Percentiles rank a stretch among this genome's conserved stretches.
These are phyloP conservation scores for Conchocele bisecta DNA, from an alignment of 2,888 invertebrate species.

Conservation along the genomic window DNA sequence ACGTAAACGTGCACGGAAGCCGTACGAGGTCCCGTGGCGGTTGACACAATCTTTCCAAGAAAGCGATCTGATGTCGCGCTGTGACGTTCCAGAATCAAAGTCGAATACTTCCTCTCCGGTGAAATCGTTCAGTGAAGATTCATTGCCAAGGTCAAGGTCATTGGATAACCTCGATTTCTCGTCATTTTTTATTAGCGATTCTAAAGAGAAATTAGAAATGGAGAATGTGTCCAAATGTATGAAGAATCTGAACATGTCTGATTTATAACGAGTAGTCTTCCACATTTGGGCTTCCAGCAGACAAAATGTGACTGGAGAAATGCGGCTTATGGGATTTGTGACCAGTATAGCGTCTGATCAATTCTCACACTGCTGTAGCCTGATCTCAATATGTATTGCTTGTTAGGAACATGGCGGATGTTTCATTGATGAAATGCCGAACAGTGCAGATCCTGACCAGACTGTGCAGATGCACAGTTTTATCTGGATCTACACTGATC, in stretches of 20 bases:
- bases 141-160: conserved; percentile 75
- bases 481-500: no score
- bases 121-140: conserved; percentile 53
- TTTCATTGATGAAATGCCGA: no score
- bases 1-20: conserved; percentile 61
- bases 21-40: conserved; percentile 78
- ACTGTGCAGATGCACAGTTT: no score
- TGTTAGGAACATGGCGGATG: no score
- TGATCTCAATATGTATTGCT: no score
- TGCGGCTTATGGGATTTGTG: no score
- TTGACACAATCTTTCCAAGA: conserved; percentile 70
- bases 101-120: conserved; percentile 72
- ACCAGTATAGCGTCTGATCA: no score
- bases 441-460: no score
- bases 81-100: conserved; percentile 62
- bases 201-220: conserved; percentile 66
- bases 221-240: conserved; percentile 73
- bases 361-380: no score
- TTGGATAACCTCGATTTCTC: conserved; percentile 77
- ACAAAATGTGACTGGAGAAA: no score
- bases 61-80: conserved; percentile 53
- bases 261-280: conserved; percentile 40
- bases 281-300: no score
- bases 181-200: conserved; percentile 62
- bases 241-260: conserved; percentile 73